Evolutionary conservation across 2,888 invertebrate genomes (phyloP), one percentile per base, ranked within the genome.

Genomic region (Tanaodytes sp.): DNA sequence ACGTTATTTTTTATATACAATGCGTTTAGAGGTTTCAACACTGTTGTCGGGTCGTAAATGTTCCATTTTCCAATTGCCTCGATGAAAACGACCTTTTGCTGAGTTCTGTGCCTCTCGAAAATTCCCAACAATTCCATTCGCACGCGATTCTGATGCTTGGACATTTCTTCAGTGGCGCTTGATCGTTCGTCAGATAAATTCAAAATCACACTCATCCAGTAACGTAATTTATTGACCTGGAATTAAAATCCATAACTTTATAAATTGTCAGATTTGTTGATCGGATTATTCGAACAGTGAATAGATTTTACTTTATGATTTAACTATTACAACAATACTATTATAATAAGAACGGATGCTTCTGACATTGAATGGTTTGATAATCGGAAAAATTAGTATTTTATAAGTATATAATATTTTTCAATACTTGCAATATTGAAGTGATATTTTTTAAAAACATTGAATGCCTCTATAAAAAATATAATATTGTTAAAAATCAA

Each of bases 191-290:
- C 51, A 1, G 48, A 1, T 0, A 63, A n/a, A 20, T 64, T 87
- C 77, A 93, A 85, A 75, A 90, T 88, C 69, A 87, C 86, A 79
- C 92, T 93, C 89, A 93, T 91, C 79, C 89, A 87, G 76, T 91
- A 90, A 0, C 94, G 89, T 40, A 94, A 86, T 82, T 90, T 89
- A 80, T 94, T 94, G 15, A 94, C 89, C 93, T 93, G 75, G 16
- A 66, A 33, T 19, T 11, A n/a, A n/a, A n/a, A n/a, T n/a, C n/a
- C n/a, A 33, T n/a, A 33, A 33, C n/a, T 33, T 33, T 23, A 23
- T 23, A 23, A 23, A 23, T 23, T n/a, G n/a, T n/a, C n/a, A n/a
- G n/a, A n/a, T n/a, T n/a, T n/a, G n/a, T n/a, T n/a, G n/a, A n/a
- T n/a, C n/a, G n/a, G n/a, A n/a, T n/a, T n/a, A n/a, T n/a, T n/a